Evolutionary conservation across 2,888 invertebrate genomes (phyloP), one percentile per base, ranked within the genome.

Genomic region (Uropetala carovei): DNA sequence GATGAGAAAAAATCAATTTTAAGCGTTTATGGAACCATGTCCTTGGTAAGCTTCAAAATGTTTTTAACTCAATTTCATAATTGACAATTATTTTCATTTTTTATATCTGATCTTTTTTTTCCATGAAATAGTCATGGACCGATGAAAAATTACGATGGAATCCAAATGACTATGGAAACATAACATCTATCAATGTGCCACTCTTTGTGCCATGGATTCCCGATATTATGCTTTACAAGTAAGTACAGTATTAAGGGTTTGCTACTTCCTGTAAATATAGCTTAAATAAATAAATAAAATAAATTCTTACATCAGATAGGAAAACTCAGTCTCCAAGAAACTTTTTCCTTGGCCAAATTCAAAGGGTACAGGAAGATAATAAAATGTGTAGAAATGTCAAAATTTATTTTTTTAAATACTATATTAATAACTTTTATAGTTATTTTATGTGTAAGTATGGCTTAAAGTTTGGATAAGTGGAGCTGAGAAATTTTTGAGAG

Each of bases 81-180:
- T 10, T n/a, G n/a, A 27, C 9, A 22, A 81, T 57, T 92, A 14
- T 27, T 91, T 30, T 27, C 11, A 18, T 13, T 16, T 4, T 16
- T 60, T 18, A 60, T 75, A 22, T 75, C 27, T 22, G 43, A 22
- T 75, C 22, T n/a, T 3, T 75, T 8, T 27, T 27, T 27, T 75
- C 11, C 56, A 14, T 68, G n/a, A 11, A 16, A 8, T 68, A 97
- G 97, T 95, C 94, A 93, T 97, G 97, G 97, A 95, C 94, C 0
- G 97, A 97, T 93, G 95, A 96, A 18, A 96, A 96, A 93, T 94
- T 97, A 93, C 94, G 95, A 0, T 97, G 97, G 97, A 95, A 96
- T 93, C 96, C 96, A 0, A 94, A 94, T 22, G 95, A 96, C 81
- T 97, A 96, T 94, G 96, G 95, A n/a, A 95, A 95, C 11, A 95